Evolutionary conservation across 2,797 vertebrate genomes (phyloP).

Genomic region (Atherinosoma microstoma): DNA sequence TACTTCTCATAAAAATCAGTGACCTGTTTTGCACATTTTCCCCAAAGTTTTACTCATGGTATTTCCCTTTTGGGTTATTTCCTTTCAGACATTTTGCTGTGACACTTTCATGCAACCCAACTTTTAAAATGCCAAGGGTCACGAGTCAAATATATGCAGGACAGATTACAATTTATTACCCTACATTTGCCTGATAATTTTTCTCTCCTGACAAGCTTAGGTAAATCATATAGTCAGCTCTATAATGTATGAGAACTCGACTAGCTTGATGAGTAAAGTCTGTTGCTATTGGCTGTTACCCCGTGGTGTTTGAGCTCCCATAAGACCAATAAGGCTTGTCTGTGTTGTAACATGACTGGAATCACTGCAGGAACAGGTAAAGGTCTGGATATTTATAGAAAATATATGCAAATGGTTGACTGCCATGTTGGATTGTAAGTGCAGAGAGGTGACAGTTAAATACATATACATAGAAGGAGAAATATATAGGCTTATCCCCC

Average conservation of each 20-base stretch:
- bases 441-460: conserved; percentile 82
- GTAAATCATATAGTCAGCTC: conserved; percentile 92
- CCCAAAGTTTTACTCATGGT: conserved; percentile 55
- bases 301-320: conserved; percentile 83
- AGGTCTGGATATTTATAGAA: conserved; percentile 88
- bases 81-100: conserved; percentile 63
- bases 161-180: conserved; percentile 95
- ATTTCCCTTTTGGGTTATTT: conserved; percentile 58
- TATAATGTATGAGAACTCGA: conserved; percentile 88
- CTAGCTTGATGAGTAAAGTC: conserved; percentile 84
- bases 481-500: conserved; percentile 72
- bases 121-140: conserved; percentile 92
- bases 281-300: conserved; percentile 83
- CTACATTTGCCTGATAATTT: conserved; percentile 92
- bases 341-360: conserved; percentile 69
- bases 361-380: conserved; percentile 74
- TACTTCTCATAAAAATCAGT: conserved; percentile 29
- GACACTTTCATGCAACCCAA: conserved; percentile 87
- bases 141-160: conserved; percentile 93
- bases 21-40: conserved; percentile 44
- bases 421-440: conserved; percentile 84
- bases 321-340: conserved; percentile 85
- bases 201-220: conserved; percentile 94
- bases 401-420: conserved; percentile 85
- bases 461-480: conserved; percentile 74